phyloP scores from a whole-genome alignment of 2,888 invertebrate genomes.

The Teleogryllus oceanicus region DNA sequence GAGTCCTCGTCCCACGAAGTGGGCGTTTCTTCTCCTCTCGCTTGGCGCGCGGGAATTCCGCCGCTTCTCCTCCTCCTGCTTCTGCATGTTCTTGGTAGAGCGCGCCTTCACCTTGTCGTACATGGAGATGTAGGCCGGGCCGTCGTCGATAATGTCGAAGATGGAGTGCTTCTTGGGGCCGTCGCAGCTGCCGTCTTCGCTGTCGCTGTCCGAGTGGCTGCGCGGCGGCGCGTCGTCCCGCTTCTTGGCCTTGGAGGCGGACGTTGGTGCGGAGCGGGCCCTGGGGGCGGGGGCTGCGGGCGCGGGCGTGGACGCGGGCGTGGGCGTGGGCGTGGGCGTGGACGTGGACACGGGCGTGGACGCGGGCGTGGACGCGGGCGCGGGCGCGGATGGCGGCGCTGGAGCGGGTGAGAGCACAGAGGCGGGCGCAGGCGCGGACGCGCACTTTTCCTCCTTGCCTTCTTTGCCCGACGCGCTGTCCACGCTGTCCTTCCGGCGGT shows the following conservation, averaged over 20 bases:
- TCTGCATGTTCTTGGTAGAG: constrained; percentile 90
- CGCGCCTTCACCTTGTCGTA: constrained; percentile 95
- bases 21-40: constrained; percentile 83
- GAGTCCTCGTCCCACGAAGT: constrained; percentile 86
- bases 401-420: constrained; percentile 84
- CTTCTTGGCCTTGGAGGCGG: constrained; percentile 43
- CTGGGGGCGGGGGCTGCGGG: constrained; percentile 88
- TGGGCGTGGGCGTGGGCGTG: constrained; percentile 72
- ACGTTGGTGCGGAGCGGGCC: constrained; percentile 61
- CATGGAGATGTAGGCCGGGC: constrained; percentile 91
- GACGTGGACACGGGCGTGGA: constrained; percentile 90
- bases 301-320: constrained; percentile 66
- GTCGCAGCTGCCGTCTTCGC: constrained; percentile 49
- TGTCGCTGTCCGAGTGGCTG: constrained; percentile 57
- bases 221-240: constrained; percentile 40
- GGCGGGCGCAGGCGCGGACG: constrained; percentile 87
- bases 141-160: constrained; percentile 85
- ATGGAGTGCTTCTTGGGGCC: constrained; percentile 82
- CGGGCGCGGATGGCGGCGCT: constrained; percentile 54
- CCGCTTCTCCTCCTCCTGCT: constrained; percentile 82
- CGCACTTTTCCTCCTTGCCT: constrained; percentile 52
- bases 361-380: constrained; percentile 58
- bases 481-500: constrained; percentile 47
- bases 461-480: constrained; percentile 60
- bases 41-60: constrained; percentile 78